Conservation (phyloP, 1,140 invertebrate species). For the Pachypeltis micranthus region DNA sequence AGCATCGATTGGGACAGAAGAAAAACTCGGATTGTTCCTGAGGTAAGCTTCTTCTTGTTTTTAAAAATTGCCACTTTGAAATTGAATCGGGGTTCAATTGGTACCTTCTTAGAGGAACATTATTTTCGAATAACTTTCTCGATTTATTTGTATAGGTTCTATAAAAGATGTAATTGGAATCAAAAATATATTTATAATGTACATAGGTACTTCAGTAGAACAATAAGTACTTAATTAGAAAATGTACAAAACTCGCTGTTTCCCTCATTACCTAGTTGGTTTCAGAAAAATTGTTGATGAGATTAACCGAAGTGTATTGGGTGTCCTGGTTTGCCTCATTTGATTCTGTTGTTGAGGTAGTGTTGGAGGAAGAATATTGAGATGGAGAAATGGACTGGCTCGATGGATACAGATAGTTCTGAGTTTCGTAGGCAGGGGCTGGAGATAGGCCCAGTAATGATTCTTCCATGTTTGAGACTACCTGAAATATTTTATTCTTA, state of each 20-base stretch:
- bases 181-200: too few relatives aligned
- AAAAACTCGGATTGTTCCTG: not conserved
- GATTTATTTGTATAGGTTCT: not conserved
- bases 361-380: not conserved
- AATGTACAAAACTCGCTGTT: not conserved
- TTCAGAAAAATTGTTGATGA: not conserved
- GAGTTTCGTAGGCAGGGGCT: not conserved
- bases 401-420: not conserved
- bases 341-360: not conserved
- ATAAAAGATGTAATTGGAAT: not conserved
- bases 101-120: not conserved
- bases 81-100: not conserved
- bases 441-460: not conserved
- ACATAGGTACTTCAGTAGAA: not conserved
- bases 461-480: slow-evolving; percentile 10
- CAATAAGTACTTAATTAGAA: not conserved
- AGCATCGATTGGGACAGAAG: not conserved
- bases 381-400: not conserved
- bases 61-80: not conserved
- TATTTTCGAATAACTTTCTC: not conserved
- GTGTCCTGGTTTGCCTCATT: not conserved
- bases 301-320: not conserved
- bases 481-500: slow-evolving; percentile 5
- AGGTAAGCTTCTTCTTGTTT: not conserved
- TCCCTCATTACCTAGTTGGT: not conserved